Evolutionary conservation across 1,140 invertebrate genomes (phyloP).

Genomic region (Bombus fervidus): DNA sequence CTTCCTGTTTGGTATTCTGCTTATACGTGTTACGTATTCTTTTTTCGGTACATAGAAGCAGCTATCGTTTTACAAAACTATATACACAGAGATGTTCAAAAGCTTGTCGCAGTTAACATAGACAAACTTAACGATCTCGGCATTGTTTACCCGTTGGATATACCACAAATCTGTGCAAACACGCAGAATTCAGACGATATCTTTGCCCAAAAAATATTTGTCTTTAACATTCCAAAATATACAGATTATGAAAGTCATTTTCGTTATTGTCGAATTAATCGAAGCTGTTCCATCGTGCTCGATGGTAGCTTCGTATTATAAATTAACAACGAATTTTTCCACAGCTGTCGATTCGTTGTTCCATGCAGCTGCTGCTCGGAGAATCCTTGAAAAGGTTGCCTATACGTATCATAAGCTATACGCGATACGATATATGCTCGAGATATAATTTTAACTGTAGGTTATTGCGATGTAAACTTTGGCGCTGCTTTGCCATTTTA

Average conservation of each 20-base stretch:
- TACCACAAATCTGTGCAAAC: too few species aligned
- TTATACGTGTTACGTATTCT: background rate
- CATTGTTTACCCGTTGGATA: too few species aligned
- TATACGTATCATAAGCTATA: constrained; percentile 41
- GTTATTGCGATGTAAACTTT: constrained; percentile 74
- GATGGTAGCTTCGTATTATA: background rate
- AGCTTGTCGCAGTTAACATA: background rate
- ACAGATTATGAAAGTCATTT: too few species aligned
- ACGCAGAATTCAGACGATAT: background rate
- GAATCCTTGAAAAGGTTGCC: constrained; percentile 42
- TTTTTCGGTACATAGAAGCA: background rate
- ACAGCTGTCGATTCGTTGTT: background rate
- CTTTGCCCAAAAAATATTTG: background rate
- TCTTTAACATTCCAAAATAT: too few species aligned
- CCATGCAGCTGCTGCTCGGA: background rate
- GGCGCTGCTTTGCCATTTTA: constrained; percentile 56
- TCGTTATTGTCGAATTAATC: background rate
- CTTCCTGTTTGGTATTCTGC: background rate
- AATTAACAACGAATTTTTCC: background rate
- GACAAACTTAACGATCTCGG: too few species aligned
- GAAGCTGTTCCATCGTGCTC: background rate
- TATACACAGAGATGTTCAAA: background rate
- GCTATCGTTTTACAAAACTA: background rate
- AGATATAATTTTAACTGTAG: constrained; percentile 77
- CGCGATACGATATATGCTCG: constrained; percentile 45